Conservation (phyloP, 2,113 vertebrate species). For the Calidris pugnax region DNA sequence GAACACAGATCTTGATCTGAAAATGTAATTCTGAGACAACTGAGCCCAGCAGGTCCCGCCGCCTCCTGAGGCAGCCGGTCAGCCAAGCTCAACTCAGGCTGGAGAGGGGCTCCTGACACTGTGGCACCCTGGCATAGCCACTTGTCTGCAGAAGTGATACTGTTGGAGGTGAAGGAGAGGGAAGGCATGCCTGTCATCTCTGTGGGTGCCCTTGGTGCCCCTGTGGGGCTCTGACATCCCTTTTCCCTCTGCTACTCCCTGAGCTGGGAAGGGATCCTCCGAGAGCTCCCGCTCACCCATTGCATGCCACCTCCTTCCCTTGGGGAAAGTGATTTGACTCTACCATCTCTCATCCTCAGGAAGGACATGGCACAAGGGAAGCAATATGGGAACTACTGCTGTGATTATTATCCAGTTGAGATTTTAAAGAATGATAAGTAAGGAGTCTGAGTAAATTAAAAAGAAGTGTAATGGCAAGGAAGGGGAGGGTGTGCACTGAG, state of each 20-base stretch:
- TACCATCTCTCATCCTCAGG: background rate
- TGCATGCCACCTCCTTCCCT: accelerated
- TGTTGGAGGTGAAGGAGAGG: background rate
- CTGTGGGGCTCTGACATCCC: too few relatives aligned
- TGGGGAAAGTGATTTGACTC: background rate
- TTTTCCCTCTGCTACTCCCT: background rate
- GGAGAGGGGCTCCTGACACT: background rate
- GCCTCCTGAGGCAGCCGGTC: background rate
- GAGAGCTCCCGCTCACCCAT: background rate
- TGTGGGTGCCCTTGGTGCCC: background rate
- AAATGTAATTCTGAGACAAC: background rate
- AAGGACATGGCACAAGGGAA: background rate
- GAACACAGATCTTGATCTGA: background rate
- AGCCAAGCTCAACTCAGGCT: background rate
- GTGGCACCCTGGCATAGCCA: background rate
- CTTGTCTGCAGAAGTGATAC: background rate
- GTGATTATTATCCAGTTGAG: background rate
- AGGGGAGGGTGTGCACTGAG: background rate
- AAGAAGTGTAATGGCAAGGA: background rate
- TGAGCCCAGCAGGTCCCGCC: background rate
- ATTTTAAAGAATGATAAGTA: background rate
- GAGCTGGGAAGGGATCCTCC: background rate
- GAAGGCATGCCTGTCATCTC: background rate
- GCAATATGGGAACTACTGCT: background rate
- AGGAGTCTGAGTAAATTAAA: background rate